Percentiles rank a stretch among this genome's conserved stretches.
Evolutionary conservation across 92 coral and sea anemone genomes (phyloP).

Genomic region (Umimayanthus chanpuru): DNA sequence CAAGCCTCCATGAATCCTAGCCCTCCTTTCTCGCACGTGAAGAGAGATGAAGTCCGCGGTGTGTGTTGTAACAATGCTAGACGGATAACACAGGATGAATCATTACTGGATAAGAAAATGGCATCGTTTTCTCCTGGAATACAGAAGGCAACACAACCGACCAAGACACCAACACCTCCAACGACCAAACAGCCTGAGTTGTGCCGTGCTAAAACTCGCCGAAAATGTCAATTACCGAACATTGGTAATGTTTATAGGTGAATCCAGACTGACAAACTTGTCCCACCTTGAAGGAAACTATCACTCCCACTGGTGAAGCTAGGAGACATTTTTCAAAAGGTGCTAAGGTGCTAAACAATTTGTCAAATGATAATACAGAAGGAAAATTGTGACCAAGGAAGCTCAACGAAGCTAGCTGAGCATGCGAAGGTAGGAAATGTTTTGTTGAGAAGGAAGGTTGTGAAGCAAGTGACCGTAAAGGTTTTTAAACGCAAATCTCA

Average conservation of each 20-base stretch:
- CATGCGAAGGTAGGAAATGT: not conserved
- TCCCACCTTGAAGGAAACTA: no score
- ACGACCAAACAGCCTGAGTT: not conserved
- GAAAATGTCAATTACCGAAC: not conserved
- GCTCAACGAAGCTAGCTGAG: not conserved
- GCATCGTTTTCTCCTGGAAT: not conserved
- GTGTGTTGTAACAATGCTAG: not conserved
- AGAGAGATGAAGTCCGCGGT: not conserved
- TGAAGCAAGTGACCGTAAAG: not conserved
- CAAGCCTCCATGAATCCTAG: no score
- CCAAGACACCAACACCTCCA: not conserved
- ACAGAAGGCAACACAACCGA: not conserved
- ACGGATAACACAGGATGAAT: not conserved
- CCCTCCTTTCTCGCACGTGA: not conserved
- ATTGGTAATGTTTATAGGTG: not conserved
- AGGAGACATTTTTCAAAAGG: not conserved
- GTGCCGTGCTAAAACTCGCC: not conserved
- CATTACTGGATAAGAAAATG: not conserved
- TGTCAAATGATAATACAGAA: no score
- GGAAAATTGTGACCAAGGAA: no score
- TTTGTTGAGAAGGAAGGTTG: not conserved
- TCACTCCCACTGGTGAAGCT: not conserved
- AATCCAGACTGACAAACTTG: not conserved
- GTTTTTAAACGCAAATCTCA: not conserved
- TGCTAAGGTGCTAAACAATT: no score